These are phyloP conservation scores for Alcedo quadribrachys DNA, from an alignment of 2,797 vertebrate genomes.

Conservation along the genomic window DNA sequence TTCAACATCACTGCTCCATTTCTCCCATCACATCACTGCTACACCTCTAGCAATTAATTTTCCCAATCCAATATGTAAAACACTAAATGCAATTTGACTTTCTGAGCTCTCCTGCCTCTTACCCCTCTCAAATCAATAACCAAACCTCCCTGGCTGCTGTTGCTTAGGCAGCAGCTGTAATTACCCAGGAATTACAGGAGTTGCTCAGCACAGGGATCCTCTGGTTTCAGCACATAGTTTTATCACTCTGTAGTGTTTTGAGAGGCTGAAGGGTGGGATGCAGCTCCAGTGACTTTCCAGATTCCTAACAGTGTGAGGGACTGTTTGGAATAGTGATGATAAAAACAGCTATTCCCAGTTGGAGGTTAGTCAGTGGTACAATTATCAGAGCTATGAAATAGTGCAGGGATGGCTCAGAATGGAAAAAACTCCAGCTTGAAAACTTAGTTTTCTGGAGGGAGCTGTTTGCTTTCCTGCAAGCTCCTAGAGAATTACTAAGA, in stretches of 20 bases:
- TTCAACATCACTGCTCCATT: neutral
- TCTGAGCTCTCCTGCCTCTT: neutral
- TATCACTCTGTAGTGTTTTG: conserved; percentile 50
- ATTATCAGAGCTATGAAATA: conserved; percentile 74
- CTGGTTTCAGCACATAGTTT: conserved; percentile 61
- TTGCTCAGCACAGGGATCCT: conserved; percentile 41
- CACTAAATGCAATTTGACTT: neutral
- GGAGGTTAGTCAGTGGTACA: conserved; percentile 73
- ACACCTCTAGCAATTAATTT: neutral
- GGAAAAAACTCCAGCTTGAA: conserved; percentile 59
- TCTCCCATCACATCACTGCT: neutral
- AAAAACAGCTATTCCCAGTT: conserved; percentile 75
- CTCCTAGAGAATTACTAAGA: neutral
- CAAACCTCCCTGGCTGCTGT: neutral
- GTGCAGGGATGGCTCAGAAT: conserved; percentile 61
- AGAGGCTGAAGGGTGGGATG: conserved; percentile 71
- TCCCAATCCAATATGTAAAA: neutral
- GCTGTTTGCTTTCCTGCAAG: conserved; percentile 20
- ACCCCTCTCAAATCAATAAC: neutral
- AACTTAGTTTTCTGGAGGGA: conserved; percentile 38
- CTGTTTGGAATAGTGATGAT: conserved; percentile 79
- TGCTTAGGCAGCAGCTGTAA: neutral
- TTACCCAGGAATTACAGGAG: conserved; percentile 4
- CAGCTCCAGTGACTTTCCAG: conserved; percentile 72
- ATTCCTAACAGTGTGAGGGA: conserved; percentile 72